Conservation (phyloP, 2,113 vertebrate genomes). For the Ia io region DNA sequence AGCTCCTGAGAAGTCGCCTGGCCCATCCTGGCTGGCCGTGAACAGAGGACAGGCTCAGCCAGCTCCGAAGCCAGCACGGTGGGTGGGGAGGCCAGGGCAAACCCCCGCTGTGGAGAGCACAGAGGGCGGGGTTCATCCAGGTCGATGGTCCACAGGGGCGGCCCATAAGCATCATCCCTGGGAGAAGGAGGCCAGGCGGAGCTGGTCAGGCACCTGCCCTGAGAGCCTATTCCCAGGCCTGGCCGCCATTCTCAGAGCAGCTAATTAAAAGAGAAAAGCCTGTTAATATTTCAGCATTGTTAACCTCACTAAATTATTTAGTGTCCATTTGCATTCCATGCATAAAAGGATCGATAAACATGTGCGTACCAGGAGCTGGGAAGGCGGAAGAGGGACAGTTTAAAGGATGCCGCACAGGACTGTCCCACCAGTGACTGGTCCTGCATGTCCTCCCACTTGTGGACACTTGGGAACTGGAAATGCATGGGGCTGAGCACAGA, state of each 20-base stretch:
- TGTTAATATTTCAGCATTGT: constrained; percentile 83
- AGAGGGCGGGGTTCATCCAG: neutral
- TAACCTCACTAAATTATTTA: constrained; percentile 85
- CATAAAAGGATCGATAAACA: constrained; percentile 84
- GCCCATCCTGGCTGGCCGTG: neutral
- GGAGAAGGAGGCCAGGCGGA: neutral
- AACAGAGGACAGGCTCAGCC: neutral
- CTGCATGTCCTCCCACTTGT: neutral
- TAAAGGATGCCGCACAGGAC: constrained; percentile 37
- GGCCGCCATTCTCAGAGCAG: constrained; percentile 46
- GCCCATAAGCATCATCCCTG: neutral
- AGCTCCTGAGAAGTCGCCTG: neutral
- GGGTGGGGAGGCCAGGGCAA: neutral
- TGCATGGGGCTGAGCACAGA: neutral
- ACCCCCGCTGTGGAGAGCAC: neutral
- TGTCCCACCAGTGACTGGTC: neutral
- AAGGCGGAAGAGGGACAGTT: neutral
- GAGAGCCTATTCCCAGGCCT: neutral
- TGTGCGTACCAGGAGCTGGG: constrained; percentile 52
- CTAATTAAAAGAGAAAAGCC: constrained; percentile 85
- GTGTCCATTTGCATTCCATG: constrained; percentile 84
- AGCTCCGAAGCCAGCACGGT: neutral
- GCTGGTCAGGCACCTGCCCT: neutral
- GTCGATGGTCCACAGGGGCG: neutral
- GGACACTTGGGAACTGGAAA: neutral